Percentiles rank a stretch among this genome's conserved stretches.
These are phyloP conservation scores for Momotus momota DNA, from an alignment of 2,797 vertebrate species.

Conservation along the genomic window DNA sequence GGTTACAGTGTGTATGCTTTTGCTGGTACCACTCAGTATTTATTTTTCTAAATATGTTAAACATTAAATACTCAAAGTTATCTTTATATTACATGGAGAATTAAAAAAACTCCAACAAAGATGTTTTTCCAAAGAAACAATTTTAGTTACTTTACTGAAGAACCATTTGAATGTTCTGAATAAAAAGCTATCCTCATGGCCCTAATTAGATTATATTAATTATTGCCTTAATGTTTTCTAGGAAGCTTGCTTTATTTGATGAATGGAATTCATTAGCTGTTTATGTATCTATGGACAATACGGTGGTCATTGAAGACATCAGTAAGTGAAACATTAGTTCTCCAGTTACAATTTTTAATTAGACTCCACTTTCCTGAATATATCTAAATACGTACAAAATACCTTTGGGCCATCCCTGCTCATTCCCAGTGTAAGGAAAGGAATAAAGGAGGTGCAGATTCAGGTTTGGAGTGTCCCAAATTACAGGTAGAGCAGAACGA, in stretches of 20 bases:
- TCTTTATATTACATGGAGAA: background rate
- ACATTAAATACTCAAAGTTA: background rate
- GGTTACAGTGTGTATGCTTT: background rate
- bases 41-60: background rate
- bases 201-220: background rate
- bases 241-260: constrained; percentile 91
- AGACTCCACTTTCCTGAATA: background rate
- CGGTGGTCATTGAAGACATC: constrained; percentile 91
- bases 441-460: background rate
- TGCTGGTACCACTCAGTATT: background rate
- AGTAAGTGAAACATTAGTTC: constrained; percentile 79
- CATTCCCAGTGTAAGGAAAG: background rate
- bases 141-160: background rate
- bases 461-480: background rate
- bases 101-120: background rate
- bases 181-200: background rate
- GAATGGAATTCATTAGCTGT: constrained; percentile 91
- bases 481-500: background rate
- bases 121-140: background rate
- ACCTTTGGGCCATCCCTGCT: background rate
- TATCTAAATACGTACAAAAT: background rate
- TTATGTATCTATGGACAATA: constrained; percentile 92
- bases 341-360: background rate
- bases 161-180: background rate
- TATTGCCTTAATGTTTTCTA: constrained; percentile 68